Percentiles rank a stretch among this genome's conserved stretches.
phyloP scores from a whole-genome alignment of 2,113 vertebrate genomes.

The Argyrosomus japonicus region DNA sequence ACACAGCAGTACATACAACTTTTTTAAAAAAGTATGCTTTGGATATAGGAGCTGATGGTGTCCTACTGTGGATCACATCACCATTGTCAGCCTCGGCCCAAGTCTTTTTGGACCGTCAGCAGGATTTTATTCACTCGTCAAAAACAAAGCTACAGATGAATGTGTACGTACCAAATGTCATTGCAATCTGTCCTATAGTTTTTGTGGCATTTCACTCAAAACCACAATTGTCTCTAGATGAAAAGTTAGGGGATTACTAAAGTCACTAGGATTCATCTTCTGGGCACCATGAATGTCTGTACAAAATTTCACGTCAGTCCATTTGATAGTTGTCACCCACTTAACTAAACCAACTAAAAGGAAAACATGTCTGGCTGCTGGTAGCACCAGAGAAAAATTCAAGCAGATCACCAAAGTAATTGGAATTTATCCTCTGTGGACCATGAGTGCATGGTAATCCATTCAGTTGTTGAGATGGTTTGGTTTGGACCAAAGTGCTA shows the following conservation, averaged over 20 bases:
- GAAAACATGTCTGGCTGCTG: background rate
- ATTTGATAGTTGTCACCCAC: background rate
- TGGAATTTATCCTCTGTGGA: background rate
- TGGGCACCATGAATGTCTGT: background rate
- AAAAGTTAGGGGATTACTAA: background rate
- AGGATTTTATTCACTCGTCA: background rate
- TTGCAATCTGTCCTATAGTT: no score
- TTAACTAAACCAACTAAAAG: background rate
- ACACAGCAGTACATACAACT: constrained; percentile 1
- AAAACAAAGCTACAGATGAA: background rate
- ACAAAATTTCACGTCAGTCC: background rate
- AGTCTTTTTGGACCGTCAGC: background rate
- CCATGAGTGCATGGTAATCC: background rate
- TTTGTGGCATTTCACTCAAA: no score
- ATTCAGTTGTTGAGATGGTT: background rate
- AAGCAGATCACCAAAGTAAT: background rate
- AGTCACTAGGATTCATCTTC: background rate
- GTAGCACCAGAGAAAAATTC: background rate
- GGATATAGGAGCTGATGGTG: background rate
- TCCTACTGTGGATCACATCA: background rate
- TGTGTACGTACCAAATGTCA: no score
- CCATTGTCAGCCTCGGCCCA: background rate
- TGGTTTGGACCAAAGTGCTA: background rate
- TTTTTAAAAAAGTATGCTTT: background rate
- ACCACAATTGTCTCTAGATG: no score